Evolutionary conservation across 2,888 invertebrate genomes (phyloP).

Genomic region (Pycnomerus fuliginosus): DNA sequence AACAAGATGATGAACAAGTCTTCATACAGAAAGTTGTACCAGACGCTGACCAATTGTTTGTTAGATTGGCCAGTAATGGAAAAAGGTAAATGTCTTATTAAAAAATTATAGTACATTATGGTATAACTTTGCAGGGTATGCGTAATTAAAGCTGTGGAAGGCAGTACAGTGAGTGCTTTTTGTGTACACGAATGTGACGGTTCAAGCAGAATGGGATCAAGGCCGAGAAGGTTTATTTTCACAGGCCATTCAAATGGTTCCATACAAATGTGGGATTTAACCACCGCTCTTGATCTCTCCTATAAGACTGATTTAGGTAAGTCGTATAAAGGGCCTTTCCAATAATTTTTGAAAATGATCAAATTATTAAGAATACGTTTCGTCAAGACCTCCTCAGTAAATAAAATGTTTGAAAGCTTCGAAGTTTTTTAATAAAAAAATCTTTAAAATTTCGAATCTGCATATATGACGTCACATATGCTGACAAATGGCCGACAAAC

Average conservation of each 20-base stretch:
- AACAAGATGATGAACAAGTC: conserved; percentile 97
- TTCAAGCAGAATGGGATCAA: conserved; percentile 86
- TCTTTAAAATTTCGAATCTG: too few species aligned
- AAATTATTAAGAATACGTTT: too few species aligned
- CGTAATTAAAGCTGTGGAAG: conserved; percentile 92
- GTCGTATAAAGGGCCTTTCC: too few species aligned
- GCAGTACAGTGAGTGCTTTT: conserved; percentile 90
- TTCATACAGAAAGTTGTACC: conserved; percentile 98
- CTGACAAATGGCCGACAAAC: too few species aligned
- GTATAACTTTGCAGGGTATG: conserved; percentile 81
- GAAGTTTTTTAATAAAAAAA: too few species aligned
- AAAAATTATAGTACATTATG: conserved; percentile 5
- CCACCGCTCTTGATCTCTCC: conserved; percentile 85
- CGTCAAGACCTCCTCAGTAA: too few species aligned
- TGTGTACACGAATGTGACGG: conserved; percentile 98
- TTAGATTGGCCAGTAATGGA: conserved; percentile 92
- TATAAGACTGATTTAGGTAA: conserved; percentile 56
- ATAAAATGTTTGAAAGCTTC: too few species aligned
- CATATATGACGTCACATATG: too few species aligned
- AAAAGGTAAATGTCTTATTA: conserved; percentile 62
- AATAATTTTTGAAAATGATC: too few species aligned
- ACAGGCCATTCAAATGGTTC: conserved; percentile 92
- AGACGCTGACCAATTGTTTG: conserved; percentile 92
- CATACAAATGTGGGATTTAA: conserved; percentile 98
- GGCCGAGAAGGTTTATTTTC: conserved; percentile 84